Percentiles rank a stretch among this genome's conserved stretches.
Conservation (phyloP, 2,113 vertebrate species). For the Sorex fumeus region DNA sequence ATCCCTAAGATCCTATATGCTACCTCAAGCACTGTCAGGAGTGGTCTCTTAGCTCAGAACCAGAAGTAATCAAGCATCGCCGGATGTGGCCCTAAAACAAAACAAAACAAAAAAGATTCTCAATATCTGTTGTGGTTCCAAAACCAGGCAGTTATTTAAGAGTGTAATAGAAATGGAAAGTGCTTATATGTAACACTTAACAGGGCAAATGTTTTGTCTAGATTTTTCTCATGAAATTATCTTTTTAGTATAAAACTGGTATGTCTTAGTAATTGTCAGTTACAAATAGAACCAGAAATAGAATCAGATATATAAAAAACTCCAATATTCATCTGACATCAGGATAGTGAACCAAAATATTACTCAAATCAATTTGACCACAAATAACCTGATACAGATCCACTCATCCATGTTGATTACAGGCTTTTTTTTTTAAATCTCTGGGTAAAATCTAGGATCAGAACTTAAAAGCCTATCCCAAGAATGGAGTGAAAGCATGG, state of each 20-base stretch:
- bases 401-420: conserved; percentile 3
- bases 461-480: not conserved
- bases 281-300: conserved; percentile 43
- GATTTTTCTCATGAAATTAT: not conserved
- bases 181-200: too few species aligned
- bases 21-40: too few species aligned
- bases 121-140: too few species aligned
- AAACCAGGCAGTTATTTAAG: too few species aligned
- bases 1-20: too few species aligned
- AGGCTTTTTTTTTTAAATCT: conserved; percentile 50
- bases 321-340: conserved; percentile 43
- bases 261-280: conserved; percentile 1
- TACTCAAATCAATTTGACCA: conserved; percentile 23
- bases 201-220: not conserved
- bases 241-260: conserved; percentile 19
- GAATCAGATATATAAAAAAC: not conserved
- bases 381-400: conserved; percentile 2
- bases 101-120: too few species aligned
- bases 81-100: too few species aligned
- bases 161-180: too few species aligned
- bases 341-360: conserved; percentile 37
- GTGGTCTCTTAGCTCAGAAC: too few species aligned
- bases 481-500: not conserved
- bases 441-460: conserved; percentile 41
- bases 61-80: too few species aligned